phyloP scores from a whole-genome alignment of 2,888 invertebrate species.

The Homarus gammarus region DNA sequence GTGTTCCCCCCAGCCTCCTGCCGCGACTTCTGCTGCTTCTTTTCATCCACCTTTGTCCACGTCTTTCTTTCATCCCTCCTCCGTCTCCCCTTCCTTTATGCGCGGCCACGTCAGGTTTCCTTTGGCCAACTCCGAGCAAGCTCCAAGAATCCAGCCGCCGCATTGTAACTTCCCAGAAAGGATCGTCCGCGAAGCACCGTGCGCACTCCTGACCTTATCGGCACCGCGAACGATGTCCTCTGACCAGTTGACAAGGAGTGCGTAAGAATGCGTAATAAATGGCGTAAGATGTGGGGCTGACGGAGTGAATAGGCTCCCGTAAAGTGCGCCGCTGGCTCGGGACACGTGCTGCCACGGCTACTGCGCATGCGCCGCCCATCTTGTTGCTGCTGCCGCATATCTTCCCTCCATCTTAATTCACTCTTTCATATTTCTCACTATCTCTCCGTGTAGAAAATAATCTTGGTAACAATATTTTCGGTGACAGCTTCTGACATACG shows the following conservation, averaged over 20 bases:
- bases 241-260: slow-evolving; percentile 60
- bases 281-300: slow-evolving; percentile 64
- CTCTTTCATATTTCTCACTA: neutral
- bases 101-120: slow-evolving; percentile 48
- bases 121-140: slow-evolving; percentile 4
- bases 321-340: slow-evolving; percentile 52
- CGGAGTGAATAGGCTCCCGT: slow-evolving; percentile 55
- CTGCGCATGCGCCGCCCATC: slow-evolving; percentile 53
- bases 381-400: neutral
- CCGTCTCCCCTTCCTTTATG: slow-evolving; percentile 44
- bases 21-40: slow-evolving; percentile 67
- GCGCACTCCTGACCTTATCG: slow-evolving; percentile 2
- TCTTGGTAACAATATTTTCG: too few relatives aligned
- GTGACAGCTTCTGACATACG: too few relatives aligned
- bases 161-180: slow-evolving; percentile 50
- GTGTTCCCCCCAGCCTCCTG: slow-evolving; percentile 57
- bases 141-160: slow-evolving; percentile 23
- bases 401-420: neutral
- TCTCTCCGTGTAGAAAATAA: too few relatives aligned
- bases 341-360: slow-evolving; percentile 51
- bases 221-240: slow-evolving; percentile 43
- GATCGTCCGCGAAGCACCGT: slow-evolving; percentile 26
- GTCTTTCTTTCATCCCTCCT: slow-evolving; percentile 45
- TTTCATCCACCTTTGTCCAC: slow-evolving; percentile 55
- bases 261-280: slow-evolving; percentile 67